Conservation (phyloP, 2,797 vertebrate species). For the Pteronotus mesoamericanus region DNA sequence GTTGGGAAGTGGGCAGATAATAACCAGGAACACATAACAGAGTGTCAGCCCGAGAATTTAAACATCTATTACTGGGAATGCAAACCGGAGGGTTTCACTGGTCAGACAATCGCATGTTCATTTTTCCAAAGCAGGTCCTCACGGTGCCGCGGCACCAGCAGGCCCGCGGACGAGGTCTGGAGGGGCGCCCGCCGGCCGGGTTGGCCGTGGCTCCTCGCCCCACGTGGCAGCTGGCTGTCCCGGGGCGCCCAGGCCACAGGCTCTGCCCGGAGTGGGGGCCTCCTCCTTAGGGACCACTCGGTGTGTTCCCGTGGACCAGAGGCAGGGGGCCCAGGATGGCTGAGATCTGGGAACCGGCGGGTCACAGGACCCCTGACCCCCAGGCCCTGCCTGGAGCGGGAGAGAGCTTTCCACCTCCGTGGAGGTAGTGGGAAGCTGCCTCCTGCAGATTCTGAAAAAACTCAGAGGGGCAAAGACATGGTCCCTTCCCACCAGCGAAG, state of each 20-base stretch:
- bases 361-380: background rate
- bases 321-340: background rate
- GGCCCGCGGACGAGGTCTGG: background rate
- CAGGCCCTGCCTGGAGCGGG: background rate
- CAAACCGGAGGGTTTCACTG: conserved; percentile 76
- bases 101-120: conserved; percentile 77
- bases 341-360: background rate
- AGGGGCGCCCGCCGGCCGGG: background rate
- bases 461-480: background rate
- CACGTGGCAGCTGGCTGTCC: background rate
- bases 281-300: background rate
- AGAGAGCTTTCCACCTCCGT: background rate
- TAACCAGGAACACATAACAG: conserved; percentile 75
- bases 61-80: conserved; percentile 79
- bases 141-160: background rate
- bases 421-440: background rate
- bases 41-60: conserved; percentile 74
- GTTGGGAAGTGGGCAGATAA: conserved; percentile 82
- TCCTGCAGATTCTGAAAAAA: background rate
- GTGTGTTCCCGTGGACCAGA: background rate
- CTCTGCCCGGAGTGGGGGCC: accelerated
- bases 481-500: background rate
- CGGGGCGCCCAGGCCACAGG: background rate
- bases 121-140: conserved; percentile 71
- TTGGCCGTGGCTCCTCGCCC: background rate